These are phyloP conservation scores for Oriolus oriolus DNA, from an alignment of 2,113 vertebrate genomes.

Conservation along the genomic window DNA sequence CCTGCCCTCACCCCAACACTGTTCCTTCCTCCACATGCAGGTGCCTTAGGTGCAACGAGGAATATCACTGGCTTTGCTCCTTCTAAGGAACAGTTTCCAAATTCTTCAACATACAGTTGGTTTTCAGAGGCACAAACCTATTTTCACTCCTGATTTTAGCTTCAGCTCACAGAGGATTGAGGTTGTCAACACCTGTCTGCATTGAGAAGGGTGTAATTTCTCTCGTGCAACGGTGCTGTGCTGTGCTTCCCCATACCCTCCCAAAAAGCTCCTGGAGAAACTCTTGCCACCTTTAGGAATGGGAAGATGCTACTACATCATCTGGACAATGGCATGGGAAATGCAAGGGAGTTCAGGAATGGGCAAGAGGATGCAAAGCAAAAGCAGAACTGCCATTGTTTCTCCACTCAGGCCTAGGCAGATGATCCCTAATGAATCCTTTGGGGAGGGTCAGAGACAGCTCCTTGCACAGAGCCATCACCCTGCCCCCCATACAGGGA, in stretches of 20 bases:
- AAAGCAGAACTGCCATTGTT: background rate
- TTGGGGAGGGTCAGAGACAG: fast-evolving
- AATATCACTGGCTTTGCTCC: background rate
- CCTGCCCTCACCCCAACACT: background rate
- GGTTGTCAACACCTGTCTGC: background rate
- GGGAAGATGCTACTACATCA: background rate
- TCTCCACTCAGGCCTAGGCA: background rate
- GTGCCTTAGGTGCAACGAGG: background rate
- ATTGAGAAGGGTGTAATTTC: background rate
- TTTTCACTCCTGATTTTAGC: background rate
- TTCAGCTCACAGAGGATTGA: background rate
- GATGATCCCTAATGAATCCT: background rate
- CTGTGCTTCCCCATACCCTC: fast-evolving
- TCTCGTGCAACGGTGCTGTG: fast-evolving
- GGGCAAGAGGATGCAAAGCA: background rate
- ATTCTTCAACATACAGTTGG: background rate
- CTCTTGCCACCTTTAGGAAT: background rate
- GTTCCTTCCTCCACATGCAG: background rate
- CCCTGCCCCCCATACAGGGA: fast-evolving
- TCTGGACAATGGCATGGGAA: fast-evolving
- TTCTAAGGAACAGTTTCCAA: background rate
- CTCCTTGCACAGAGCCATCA: fast-evolving
- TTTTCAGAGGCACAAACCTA: background rate
- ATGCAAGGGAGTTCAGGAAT: background rate
- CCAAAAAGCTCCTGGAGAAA: background rate